phyloP scores from a whole-genome alignment of 2,113 vertebrate species.

The Ochotona curzoniae region DNA sequence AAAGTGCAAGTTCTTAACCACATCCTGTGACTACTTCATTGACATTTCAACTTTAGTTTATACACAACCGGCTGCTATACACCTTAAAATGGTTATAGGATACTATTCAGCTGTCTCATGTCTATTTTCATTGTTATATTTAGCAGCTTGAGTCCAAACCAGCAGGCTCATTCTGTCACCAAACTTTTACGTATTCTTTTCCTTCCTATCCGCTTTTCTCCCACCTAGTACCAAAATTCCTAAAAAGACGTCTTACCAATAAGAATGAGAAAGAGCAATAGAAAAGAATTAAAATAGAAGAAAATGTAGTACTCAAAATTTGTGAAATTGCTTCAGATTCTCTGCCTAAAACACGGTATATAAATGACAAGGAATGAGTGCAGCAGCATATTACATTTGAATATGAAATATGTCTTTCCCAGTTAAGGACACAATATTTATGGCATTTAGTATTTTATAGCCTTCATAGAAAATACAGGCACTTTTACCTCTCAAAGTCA shows the following conservation, averaged over 20 bases:
- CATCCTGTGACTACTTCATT: too few species aligned
- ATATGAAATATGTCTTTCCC: slow-evolving; percentile 24
- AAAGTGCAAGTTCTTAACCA: too few species aligned
- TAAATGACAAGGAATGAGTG: background rate
- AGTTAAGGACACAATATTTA: background rate
- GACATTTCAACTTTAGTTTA: too few species aligned
- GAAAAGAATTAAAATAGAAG: background rate
- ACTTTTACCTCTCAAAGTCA: background rate
- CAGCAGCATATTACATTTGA: background rate
- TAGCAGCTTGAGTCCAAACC: too few species aligned
- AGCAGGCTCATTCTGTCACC: background rate
- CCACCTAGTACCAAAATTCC: background rate
- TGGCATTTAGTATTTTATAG: slow-evolving; percentile 36
- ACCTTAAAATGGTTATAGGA: too few species aligned
- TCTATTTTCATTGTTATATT: too few species aligned
- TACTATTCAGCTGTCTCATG: too few species aligned
- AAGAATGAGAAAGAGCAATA: background rate
- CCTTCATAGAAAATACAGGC: slow-evolving; percentile 35
- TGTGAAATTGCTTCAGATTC: slow-evolving; percentile 15
- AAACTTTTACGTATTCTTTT: background rate
- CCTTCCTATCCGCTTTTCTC: background rate
- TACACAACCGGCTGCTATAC: too few species aligned
- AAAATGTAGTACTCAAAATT: background rate
- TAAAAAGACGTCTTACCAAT: background rate
- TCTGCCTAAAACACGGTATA: background rate